These are phyloP conservation scores for Eumerus sabulonum DNA, from an alignment of 2,888 invertebrate species.

Conservation along the genomic window DNA sequence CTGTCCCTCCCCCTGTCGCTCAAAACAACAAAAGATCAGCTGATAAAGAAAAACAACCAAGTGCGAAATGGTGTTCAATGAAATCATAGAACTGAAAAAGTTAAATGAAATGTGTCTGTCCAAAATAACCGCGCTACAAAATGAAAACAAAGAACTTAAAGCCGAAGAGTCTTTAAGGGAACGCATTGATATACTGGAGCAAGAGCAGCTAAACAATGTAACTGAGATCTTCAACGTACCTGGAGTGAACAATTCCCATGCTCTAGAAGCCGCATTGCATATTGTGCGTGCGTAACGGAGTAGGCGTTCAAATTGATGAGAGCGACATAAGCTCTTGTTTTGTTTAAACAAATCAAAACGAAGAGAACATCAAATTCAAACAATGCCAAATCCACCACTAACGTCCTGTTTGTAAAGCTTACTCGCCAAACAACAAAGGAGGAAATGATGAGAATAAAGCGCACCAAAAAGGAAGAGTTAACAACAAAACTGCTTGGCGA, in stretches of 20 bases:
- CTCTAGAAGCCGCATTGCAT: slow-evolving; percentile 20
- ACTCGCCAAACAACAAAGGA: slow-evolving; percentile 13
- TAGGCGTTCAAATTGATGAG: slow-evolving; percentile 14
- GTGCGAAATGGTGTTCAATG: slow-evolving; percentile 2
- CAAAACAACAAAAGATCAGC: not conserved
- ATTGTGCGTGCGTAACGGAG: slow-evolving; percentile 22
- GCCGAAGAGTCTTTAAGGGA: not conserved
- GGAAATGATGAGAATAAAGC: slow-evolving; percentile 15
- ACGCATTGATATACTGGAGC: slow-evolving; percentile 8
- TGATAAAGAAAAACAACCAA: slow-evolving; percentile 8
- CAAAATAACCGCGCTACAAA: slow-evolving; percentile 10
- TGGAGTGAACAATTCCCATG: slow-evolving; percentile 9
- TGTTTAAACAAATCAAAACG: slow-evolving; percentile 20
- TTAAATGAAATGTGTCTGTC: slow-evolving; percentile 7
- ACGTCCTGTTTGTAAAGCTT: not conserved
- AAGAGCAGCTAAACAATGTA: slow-evolving; percentile 11
- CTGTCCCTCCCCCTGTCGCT: too few species aligned
- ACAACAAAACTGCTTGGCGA: slow-evolving; percentile 23
- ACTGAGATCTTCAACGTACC: slow-evolving; percentile 31
- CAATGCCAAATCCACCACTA: not conserved
- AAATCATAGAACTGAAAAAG: slow-evolving; percentile 10
- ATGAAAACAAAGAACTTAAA: slow-evolving; percentile 25
- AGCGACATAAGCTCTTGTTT: slow-evolving; percentile 24
- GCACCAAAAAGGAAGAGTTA: not conserved
- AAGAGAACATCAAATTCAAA: slow-evolving; percentile 6